A percentile compares a stretch with the other conserved stretches of the same genome.
These are phyloP conservation scores for Cichlasoma orientale DNA, from an alignment of 2,797 vertebrate species.

Conservation along the genomic window DNA sequence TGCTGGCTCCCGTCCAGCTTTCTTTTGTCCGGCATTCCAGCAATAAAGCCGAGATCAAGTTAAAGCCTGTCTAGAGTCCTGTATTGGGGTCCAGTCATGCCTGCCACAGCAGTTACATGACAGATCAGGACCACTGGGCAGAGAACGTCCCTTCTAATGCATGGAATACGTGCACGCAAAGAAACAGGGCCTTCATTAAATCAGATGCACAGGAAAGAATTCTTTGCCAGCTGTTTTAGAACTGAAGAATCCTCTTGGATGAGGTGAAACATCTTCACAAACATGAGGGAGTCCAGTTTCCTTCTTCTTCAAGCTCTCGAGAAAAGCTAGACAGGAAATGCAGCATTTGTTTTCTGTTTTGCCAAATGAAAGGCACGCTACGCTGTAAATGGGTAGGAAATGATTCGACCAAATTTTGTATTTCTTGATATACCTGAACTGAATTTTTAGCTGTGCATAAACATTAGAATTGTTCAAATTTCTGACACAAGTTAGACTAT, in stretches of 20 bases:
- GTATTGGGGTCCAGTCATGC: too few relatives aligned
- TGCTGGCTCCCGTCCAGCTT: too few relatives aligned
- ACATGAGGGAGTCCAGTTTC: not conserved
- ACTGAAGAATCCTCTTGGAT: not conserved
- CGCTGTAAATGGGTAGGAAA: not conserved
- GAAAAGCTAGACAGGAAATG: not conserved
- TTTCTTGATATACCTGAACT: not conserved
- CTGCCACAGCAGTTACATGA: too few relatives aligned
- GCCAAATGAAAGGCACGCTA: not conserved
- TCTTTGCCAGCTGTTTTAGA: not conserved
- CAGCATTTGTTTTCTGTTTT: not conserved
- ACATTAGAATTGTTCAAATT: too few relatives aligned
- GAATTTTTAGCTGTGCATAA: not conserved
- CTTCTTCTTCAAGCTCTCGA: not conserved
- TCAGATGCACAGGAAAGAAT: not conserved
- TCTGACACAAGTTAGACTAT: too few relatives aligned
- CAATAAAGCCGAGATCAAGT: too few relatives aligned
- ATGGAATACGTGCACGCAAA: not conserved
- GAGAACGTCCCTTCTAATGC: too few relatives aligned
- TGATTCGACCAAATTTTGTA: not conserved
- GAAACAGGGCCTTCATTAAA: not conserved
- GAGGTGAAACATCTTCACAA: not conserved
- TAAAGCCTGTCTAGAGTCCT: too few relatives aligned
- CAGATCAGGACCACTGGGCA: too few relatives aligned
- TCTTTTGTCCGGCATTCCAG: too few relatives aligned